Evolutionary conservation across 2,113 vertebrate species (phyloP), one percentile per base, ranked within the genome.

Genomic region (Phrynocephalus versicolor): DNA sequence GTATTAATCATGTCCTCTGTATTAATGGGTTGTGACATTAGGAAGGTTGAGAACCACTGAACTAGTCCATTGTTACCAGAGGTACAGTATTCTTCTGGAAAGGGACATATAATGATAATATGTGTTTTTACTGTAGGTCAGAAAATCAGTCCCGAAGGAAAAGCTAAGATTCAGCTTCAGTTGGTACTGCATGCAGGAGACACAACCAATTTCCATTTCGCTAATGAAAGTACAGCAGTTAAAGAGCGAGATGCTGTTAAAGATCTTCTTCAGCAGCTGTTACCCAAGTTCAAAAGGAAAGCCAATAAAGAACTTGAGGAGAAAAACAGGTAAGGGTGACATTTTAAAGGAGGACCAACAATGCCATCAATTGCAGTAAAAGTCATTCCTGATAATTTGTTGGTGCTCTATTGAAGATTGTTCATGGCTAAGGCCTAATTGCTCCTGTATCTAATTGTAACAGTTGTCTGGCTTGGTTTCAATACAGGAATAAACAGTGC

Each of bases 61-160:
- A n/a, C n/a, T n/a, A n/a, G n/a, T n/a, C n/a, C n/a, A 13, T 74
- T 83, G 71, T 51, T 74, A 37, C 3, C n/a, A n/a, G n/a, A 88
- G 75, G 80, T 76, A 85, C 89, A 80, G n/a, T n/a, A n/a, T 71
- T 79, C 82, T 81, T 85, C 91, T 86, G 33, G 41, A 79, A 78
- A 67, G 64, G 89, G 82, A 12, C 84, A 83, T 70, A 81, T 84
- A 88, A 8, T 85, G 89, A 87, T 86, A 88, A 86, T 89, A 72
- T 83, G 45, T 69, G 89, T 60, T 91, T 45, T 27, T 93, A 82
- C 92, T 94, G 62, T 94, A 99, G 99, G 98, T 96, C 99, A 99
- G 96, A 99, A 99, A 95, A 99, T 99, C 93, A 99, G 98, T 95
- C 99, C 99, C 78, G 99, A 99, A 92, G 99, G 99, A 81, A 99